These are phyloP conservation scores for Tetrapedia diversipes DNA, from an alignment of 2,888 invertebrate species.

Conservation along the genomic window DNA sequence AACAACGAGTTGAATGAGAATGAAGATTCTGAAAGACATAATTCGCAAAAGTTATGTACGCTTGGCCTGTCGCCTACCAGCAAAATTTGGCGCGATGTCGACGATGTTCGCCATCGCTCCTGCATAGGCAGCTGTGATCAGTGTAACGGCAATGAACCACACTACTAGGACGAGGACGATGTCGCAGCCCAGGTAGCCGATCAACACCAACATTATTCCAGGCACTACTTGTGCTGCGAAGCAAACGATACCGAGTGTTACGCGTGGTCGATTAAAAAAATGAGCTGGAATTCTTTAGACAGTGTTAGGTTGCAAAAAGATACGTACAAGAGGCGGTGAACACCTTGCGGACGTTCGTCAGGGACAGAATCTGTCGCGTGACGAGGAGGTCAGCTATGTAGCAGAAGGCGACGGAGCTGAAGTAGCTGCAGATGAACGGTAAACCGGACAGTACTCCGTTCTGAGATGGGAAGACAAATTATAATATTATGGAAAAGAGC, in stretches of 20 bases:
- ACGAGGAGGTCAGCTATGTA: constrained; percentile 87
- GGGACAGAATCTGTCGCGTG: constrained; percentile 84
- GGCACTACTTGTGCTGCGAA: constrained; percentile 87
- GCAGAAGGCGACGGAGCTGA: constrained; percentile 88
- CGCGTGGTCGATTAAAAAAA: too few relatives aligned
- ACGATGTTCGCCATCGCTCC: constrained; percentile 91
- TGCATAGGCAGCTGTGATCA: constrained; percentile 89
- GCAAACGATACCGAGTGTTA: neutral
- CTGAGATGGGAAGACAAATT: constrained; percentile 77
- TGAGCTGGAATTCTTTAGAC: neutral
- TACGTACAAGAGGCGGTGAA: constrained; percentile 86
- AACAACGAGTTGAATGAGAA: neutral
- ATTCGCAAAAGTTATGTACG: neutral
- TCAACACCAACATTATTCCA: constrained; percentile 86
- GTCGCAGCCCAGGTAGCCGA: constrained; percentile 87
- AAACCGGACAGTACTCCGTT: constrained; percentile 88
- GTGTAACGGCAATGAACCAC: constrained; percentile 88
- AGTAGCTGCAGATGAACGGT: constrained; percentile 88
- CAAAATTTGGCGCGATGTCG: constrained; percentile 91
- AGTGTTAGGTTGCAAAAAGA: neutral
- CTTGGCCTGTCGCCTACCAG: constrained; percentile 82
- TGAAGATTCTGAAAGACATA: neutral
- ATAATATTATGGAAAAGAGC: neutral
- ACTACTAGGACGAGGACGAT: constrained; percentile 85
- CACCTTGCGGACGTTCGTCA: constrained; percentile 87